Conservation (phyloP, 2,888 invertebrate species). For the Chymomyza fuscimana region DNA sequence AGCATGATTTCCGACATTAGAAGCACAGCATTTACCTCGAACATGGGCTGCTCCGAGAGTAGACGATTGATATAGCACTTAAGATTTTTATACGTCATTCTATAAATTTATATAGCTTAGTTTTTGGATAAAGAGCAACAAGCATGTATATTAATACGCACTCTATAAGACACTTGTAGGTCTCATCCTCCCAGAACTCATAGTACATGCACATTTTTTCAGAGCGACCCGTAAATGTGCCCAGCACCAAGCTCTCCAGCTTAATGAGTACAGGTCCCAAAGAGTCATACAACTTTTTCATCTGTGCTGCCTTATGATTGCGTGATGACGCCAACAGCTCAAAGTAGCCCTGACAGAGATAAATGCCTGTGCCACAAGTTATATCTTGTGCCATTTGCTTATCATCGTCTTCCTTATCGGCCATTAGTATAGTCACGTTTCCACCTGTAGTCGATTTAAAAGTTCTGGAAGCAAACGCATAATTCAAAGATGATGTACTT, state of each 20-base stretch:
- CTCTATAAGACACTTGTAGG: slow-evolving; percentile 85
- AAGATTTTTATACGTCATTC: slow-evolving; percentile 86
- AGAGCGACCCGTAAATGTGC: slow-evolving; percentile 88
- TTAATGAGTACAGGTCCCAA: slow-evolving; percentile 91
- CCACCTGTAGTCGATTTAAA: slow-evolving; percentile 46
- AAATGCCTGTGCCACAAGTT: slow-evolving; percentile 59
- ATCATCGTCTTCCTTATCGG: slow-evolving; percentile 27
- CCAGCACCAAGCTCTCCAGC: slow-evolving; percentile 90
- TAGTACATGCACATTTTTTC: slow-evolving; percentile 89
- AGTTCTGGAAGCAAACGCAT: not conserved
- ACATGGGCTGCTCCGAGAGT: slow-evolving; percentile 83
- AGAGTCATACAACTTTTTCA: slow-evolving; percentile 88
- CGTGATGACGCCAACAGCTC: slow-evolving; percentile 85
- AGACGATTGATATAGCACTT: slow-evolving; percentile 84
- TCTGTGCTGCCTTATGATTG: slow-evolving; percentile 84
- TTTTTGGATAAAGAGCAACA: no score
- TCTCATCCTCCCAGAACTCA: slow-evolving; percentile 89
- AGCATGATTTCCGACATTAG: slow-evolving; percentile 88
- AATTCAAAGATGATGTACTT: not conserved
- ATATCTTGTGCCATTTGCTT: slow-evolving; percentile 30
- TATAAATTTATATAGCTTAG: slow-evolving; percentile 52
- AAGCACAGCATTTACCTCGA: slow-evolving; percentile 89
- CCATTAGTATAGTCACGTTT: slow-evolving; percentile 35
- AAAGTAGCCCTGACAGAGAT: slow-evolving; percentile 82
- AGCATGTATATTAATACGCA: slow-evolving; percentile 66